These are phyloP conservation scores for Carduelis carduelis DNA, from an alignment of 2,797 vertebrate species.

Conservation along the genomic window DNA sequence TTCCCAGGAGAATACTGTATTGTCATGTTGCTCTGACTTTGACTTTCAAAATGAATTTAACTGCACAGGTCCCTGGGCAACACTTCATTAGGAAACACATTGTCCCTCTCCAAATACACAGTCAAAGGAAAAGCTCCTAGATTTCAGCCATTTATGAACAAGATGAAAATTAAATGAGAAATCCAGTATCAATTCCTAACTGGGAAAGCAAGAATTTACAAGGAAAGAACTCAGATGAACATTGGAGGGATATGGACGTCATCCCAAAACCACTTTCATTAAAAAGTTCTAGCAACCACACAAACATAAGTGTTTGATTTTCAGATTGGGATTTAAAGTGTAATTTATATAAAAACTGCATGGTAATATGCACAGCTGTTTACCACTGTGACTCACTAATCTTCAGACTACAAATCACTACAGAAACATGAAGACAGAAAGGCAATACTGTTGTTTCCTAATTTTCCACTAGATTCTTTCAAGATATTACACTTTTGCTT, in stretches of 20 bases:
- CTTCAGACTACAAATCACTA: neutral
- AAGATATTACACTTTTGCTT: neutral
- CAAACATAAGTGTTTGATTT: neutral
- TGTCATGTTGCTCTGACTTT: neutral
- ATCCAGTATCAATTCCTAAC: neutral
- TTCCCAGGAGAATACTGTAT: neutral
- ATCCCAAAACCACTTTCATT: neutral
- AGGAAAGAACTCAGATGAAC: neutral
- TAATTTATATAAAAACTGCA: neutral
- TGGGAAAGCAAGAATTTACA: neutral
- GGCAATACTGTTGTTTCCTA: neutral
- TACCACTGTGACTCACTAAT: neutral
- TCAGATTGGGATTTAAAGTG: neutral
- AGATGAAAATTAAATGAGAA: neutral
- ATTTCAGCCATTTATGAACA: neutral
- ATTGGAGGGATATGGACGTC: neutral
- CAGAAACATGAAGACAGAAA: neutral
- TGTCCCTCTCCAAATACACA: neutral
- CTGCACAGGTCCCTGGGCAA: neutral
- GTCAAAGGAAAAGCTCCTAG: neutral
- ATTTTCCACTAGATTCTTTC: neutral
- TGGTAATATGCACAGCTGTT: neutral
- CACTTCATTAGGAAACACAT: neutral
- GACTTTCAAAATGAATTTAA: neutral
- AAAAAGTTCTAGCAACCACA: neutral